phyloP scores from a whole-genome alignment of 1,140 invertebrate genomes.

The Neomicropteryx cornuta region DNA sequence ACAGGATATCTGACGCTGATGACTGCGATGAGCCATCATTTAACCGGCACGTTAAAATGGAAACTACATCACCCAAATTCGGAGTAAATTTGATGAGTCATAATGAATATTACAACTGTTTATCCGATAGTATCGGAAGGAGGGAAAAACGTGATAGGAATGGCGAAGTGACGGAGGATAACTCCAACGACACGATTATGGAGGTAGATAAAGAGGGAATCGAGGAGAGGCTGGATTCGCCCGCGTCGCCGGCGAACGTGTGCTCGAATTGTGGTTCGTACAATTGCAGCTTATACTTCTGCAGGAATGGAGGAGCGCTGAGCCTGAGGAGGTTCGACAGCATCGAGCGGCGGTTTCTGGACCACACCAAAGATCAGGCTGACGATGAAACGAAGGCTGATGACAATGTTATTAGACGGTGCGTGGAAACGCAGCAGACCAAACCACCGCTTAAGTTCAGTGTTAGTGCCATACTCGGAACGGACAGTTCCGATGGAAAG shows the following conservation, averaged over 20 bases:
- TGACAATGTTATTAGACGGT: slow-evolving; percentile 30
- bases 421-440: slow-evolving; percentile 27
- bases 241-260: slow-evolving; percentile 23
- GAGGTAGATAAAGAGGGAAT: no score
- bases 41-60: slow-evolving; percentile 21
- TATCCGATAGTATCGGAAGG: slow-evolving; percentile 29
- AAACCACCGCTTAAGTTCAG: slow-evolving; percentile 85
- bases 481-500: slow-evolving; percentile 67
- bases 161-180: no score
- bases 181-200: no score
- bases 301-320: slow-evolving; percentile 7
- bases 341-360: slow-evolving; percentile 24
- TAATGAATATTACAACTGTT: slow-evolving; percentile 24
- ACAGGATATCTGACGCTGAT: slow-evolving; percentile 10
- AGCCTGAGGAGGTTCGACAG: slow-evolving; percentile 9
- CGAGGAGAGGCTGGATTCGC: slow-evolving; percentile 28
- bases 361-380: slow-evolving; percentile 8
- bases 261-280: slow-evolving; percentile 13
- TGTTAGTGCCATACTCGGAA: slow-evolving; percentile 81
- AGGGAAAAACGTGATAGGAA: slow-evolving; percentile 26
- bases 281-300: slow-evolving; percentile 14
- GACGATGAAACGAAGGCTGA: slow-evolving; percentile 21
- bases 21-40: no score
- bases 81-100: slow-evolving; percentile 21
- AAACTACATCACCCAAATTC: slow-evolving; percentile 28